Percentiles rank a stretch among this genome's conserved stretches.
Evolutionary conservation across 1,140 invertebrate species (phyloP).

Genomic region (Drosophila sp.): DNA sequence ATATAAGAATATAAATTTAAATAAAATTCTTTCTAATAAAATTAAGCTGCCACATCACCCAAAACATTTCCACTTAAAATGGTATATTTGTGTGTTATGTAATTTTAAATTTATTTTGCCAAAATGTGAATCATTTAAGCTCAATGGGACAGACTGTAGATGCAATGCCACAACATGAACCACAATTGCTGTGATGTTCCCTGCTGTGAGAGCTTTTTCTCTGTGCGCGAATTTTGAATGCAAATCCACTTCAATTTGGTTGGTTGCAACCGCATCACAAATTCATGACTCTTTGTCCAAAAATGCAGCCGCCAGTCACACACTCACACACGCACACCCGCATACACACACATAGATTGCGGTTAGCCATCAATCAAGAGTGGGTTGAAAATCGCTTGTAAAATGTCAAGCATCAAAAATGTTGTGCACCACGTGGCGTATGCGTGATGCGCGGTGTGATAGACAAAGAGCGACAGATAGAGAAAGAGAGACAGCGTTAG

Average conservation of each 20-base stretch:
- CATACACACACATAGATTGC: conserved; percentile 8
- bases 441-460: conserved; percentile 46
- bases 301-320: conserved; percentile 57
- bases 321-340: conserved; percentile 28
- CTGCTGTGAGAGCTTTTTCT: neutral
- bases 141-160: conserved; percentile 1
- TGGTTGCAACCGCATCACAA: conserved; percentile 68
- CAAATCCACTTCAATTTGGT: conserved; percentile 76
- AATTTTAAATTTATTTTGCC: too few relatives aligned
- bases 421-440: conserved; percentile 60
- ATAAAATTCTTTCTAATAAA: too few relatives aligned
- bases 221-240: neutral
- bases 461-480: neutral
- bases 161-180: neutral
- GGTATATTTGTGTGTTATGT: too few relatives aligned
- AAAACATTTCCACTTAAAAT: too few relatives aligned
- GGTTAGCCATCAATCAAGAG: conserved; percentile 71
- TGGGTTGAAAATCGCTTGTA: conserved; percentile 24
- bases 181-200: conserved; percentile 11
- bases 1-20: too few relatives aligned
- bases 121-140: neutral
- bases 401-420: conserved; percentile 54
- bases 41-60: too few relatives aligned
- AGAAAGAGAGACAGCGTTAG: neutral
- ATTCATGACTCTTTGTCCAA: conserved; percentile 72